These are phyloP conservation scores for Mionectes macconnelli DNA, from an alignment of 2,113 vertebrate species.

Conservation along the genomic window DNA sequence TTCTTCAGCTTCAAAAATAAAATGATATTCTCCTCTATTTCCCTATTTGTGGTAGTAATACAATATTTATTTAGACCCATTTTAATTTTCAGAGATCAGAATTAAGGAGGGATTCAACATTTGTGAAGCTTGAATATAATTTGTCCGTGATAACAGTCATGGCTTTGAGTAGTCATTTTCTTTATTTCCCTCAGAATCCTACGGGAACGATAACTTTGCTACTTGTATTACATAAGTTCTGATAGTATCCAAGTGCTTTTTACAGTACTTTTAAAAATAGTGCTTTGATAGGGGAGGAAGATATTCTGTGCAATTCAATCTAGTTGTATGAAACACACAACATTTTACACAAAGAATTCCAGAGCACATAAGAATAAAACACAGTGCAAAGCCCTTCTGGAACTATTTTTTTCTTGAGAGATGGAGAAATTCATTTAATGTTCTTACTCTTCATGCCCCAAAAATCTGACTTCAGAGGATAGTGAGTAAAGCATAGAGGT, in stretches of 20 bases:
- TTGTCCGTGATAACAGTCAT: not conserved
- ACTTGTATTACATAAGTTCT: not conserved
- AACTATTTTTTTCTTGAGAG: not conserved
- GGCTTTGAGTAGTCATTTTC: not conserved
- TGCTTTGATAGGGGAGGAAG: not conserved
- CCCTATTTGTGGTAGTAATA: not conserved
- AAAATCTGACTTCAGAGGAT: not conserved
- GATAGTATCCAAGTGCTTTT: not conserved
- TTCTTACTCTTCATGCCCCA: not conserved
- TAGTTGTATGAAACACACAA: not conserved
- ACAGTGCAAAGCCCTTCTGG: not conserved
- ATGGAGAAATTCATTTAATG: not conserved
- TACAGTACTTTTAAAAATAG: not conserved
- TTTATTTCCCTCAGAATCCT: not conserved
- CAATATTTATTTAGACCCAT: not conserved
- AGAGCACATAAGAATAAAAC: not conserved
- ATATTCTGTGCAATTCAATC: not conserved
- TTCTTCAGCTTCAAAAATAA: not conserved
- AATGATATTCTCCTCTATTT: accelerated
- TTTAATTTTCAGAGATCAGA: not conserved
- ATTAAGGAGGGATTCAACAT: not conserved
- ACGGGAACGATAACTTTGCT: not conserved
- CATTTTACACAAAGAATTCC: not conserved
- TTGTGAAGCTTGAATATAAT: not conserved
- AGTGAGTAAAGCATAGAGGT: not conserved